Conservation (phyloP, 2,888 invertebrate genomes). For the Callimorpha dominula region DNA sequence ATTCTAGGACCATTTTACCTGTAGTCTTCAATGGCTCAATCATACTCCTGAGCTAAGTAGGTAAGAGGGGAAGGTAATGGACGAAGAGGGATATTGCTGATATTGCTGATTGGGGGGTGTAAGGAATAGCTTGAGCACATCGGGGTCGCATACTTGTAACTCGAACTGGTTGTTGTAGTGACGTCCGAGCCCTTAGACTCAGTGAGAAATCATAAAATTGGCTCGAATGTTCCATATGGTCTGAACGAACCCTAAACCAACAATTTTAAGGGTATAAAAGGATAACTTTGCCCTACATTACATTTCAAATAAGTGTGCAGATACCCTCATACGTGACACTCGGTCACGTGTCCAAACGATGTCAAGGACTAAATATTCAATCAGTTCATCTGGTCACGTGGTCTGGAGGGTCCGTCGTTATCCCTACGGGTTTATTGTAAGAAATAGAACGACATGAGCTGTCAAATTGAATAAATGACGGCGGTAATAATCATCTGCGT, state of each 20-base stretch:
- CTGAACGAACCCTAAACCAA: neutral
- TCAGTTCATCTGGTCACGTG: constrained; percentile 18
- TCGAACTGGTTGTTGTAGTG: too few relatives aligned
- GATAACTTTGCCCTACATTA: constrained; percentile 1
- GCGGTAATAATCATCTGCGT: neutral
- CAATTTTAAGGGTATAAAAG: too few relatives aligned
- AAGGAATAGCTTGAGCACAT: too few relatives aligned
- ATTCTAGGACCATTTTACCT: too few relatives aligned
- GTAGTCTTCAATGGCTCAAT: too few relatives aligned
- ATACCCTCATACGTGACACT: constrained; percentile 10
- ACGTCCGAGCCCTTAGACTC: too few relatives aligned
- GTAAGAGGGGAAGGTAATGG: too few relatives aligned
- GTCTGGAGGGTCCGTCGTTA: constrained; percentile 10
- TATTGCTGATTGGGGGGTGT: too few relatives aligned
- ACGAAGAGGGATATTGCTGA: too few relatives aligned
- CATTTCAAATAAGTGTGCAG: constrained; percentile 9
- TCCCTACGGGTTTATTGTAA: neutral
- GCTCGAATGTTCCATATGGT: neutral
- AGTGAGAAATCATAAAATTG: neutral
- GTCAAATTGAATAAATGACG: neutral
- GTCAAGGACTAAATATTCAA: constrained; percentile 24
- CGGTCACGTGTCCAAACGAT: constrained; percentile 17
- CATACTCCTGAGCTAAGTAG: too few relatives aligned
- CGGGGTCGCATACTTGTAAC: too few relatives aligned
- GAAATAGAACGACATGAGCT: neutral